These are phyloP conservation scores for Chaetorhynchus papuensis DNA, from an alignment of 2,113 vertebrate genomes.

Conservation along the genomic window DNA sequence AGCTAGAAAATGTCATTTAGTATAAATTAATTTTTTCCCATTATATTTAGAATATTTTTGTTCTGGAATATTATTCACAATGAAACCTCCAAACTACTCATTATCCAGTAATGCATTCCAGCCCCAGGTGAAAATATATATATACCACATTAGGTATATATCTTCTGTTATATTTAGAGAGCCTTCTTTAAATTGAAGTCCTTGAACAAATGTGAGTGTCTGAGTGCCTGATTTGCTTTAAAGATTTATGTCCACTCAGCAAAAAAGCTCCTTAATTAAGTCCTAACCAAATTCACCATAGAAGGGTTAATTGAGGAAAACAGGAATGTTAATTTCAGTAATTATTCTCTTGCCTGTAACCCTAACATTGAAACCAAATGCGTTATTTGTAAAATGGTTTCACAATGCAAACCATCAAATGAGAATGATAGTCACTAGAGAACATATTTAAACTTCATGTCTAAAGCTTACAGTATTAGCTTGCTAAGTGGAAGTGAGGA, in stretches of 20 bases:
- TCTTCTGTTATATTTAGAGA: neutral
- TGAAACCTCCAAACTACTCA: neutral
- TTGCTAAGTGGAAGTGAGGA: neutral
- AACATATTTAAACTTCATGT: neutral
- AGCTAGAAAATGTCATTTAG: neutral
- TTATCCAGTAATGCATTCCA: neutral
- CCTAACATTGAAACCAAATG: neutral
- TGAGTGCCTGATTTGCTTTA: neutral
- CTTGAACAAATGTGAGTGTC: neutral
- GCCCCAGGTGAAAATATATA: neutral
- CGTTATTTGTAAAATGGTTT: constrained; percentile 25
- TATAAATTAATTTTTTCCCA: neutral
- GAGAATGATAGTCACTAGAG: neutral
- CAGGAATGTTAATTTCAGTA: neutral
- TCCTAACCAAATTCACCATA: neutral
- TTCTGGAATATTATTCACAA: neutral
- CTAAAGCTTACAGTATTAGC: neutral
- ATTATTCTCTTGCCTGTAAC: neutral
- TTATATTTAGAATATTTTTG: neutral
- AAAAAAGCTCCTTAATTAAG: neutral
- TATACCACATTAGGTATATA: neutral
- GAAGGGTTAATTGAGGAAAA: neutral
- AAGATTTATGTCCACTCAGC: neutral
- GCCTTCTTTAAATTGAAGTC: neutral
- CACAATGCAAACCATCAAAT: neutral